phyloP scores from a whole-genome alignment of 2,797 vertebrate species.

The Parambassis ranga region DNA sequence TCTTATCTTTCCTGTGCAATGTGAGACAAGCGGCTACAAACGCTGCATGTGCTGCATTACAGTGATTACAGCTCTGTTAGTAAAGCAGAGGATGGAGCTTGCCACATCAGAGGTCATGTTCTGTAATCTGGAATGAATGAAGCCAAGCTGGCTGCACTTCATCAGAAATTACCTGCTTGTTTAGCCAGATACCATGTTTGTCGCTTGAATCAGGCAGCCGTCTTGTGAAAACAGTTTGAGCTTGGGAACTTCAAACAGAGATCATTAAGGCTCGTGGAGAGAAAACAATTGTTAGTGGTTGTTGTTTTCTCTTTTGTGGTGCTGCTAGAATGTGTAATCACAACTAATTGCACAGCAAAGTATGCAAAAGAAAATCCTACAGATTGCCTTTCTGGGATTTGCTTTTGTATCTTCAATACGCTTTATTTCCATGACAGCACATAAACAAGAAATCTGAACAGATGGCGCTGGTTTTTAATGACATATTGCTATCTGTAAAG shows the following conservation, averaged over 20 bases:
- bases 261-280: slow-evolving; percentile 42
- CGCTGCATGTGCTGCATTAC: slow-evolving; percentile 36
- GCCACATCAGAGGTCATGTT: slow-evolving; percentile 54
- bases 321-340: slow-evolving; percentile 57
- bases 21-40: slow-evolving; percentile 39
- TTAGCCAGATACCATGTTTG: slow-evolving; percentile 28
- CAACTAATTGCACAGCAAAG: slow-evolving; percentile 56
- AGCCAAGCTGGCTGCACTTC: slow-evolving; percentile 38
- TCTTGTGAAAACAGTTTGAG: slow-evolving; percentile 44
- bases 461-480: slow-evolving; percentile 76
- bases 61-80: slow-evolving; percentile 50
- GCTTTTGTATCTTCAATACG: slow-evolving; percentile 43
- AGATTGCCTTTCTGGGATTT: slow-evolving; percentile 61
- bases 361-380: slow-evolving; percentile 44
- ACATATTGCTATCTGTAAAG: slow-evolving; percentile 76
- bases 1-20: slow-evolving; percentile 58
- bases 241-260: slow-evolving; percentile 48
- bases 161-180: slow-evolving; percentile 69
- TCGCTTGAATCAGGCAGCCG: slow-evolving; percentile 33
- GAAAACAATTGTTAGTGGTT: slow-evolving; percentile 54
- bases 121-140: slow-evolving; percentile 47
- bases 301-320: slow-evolving; percentile 30
- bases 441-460: slow-evolving; percentile 68
- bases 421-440: slow-evolving; percentile 52
- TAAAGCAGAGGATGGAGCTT: slow-evolving; percentile 37